Base-by-base conservation (phyloP, 1,140 invertebrate genomes). In the Bombus pascuorum region DNA sequence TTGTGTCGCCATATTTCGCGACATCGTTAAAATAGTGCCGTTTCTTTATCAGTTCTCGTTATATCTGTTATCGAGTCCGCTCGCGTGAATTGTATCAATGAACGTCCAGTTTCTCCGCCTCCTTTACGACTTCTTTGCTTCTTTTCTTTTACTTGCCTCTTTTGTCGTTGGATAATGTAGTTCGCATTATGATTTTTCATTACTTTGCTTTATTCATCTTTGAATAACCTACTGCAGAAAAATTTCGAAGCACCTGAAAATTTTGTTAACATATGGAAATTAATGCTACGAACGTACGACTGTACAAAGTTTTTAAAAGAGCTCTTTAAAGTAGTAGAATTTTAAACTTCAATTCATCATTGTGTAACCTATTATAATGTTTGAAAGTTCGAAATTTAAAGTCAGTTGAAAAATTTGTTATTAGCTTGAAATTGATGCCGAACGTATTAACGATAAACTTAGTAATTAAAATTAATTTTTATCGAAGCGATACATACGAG, bases 41-140 rank as follows among this genome's bases (percentile, higher is more conserved):
- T 76, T 83, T 76, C 72, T 74, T 76, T 73, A 73, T 82, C 71
- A 62, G 57, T 25, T 13, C 72, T 76, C 47, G 79, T 81, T 81
- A 59, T 42, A 42, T 59, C 68, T 53, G 66, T 59, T 72, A 81
- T 81, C 79, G 34, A 59, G 47, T 44, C 2, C 25, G 59, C 18
- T 53, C 79, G 37, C 42, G 42, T n/a, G 59, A 53, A 68, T 76
- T n/a, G 34, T 53, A 53, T 83, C 81, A 72, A 71, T 28, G 66
- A 47, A 81, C 42, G 77, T 10, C 62, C 15, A 37, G 22, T 28
- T 53, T 34, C 32, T 28, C 25, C 44, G 47, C 73, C 73, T 75
- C 13, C 22, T n/a, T 77, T 62, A 9, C n/a, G n/a, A 44, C 75
- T 15, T 65, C 32, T 9, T n/a, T 32, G 10, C 6, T 39, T 37